These are phyloP conservation scores for Pseudococcus longispinus DNA, from an alignment of 2,888 invertebrate genomes.

Conservation along the genomic window DNA sequence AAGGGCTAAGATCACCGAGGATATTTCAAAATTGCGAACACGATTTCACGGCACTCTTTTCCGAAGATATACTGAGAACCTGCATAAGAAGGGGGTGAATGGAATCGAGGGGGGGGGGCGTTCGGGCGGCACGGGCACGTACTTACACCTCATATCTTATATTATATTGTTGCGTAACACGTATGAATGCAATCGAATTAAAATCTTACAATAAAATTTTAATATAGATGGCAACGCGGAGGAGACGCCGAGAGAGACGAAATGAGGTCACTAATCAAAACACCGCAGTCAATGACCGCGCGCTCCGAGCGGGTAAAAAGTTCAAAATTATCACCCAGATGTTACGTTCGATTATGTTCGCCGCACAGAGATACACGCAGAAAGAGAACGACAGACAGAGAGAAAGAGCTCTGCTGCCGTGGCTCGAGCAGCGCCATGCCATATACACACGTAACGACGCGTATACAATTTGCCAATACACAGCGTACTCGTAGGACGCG, in stretches of 20 bases:
- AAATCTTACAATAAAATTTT: conserved; percentile 24
- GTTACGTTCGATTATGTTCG: conserved; percentile 3
- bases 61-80: too few species aligned
- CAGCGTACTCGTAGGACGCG: neutral
- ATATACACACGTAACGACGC: neutral
- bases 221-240: conserved; percentile 4
- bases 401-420: too few species aligned
- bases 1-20: too few species aligned
- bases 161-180: neutral
- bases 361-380: neutral
- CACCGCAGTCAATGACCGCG: conserved; percentile 37
- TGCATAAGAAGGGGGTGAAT: too few species aligned
- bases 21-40: too few species aligned
- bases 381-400: neutral
- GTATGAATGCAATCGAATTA: neutral
- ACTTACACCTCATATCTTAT: neutral
- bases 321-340: conserved; percentile 16
- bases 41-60: too few species aligned
- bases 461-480: neutral
- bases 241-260: neutral
- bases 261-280: conserved; percentile 35
- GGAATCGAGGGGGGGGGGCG: neutral
- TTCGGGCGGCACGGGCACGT: neutral
- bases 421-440: neutral
- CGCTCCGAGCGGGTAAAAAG: conserved; percentile 17